Percentiles rank a stretch among this genome's conserved stretches.
These are phyloP conservation scores for Aeoliscus strigatus DNA, from an alignment of 2,797 vertebrate species.

Conservation along the genomic window DNA sequence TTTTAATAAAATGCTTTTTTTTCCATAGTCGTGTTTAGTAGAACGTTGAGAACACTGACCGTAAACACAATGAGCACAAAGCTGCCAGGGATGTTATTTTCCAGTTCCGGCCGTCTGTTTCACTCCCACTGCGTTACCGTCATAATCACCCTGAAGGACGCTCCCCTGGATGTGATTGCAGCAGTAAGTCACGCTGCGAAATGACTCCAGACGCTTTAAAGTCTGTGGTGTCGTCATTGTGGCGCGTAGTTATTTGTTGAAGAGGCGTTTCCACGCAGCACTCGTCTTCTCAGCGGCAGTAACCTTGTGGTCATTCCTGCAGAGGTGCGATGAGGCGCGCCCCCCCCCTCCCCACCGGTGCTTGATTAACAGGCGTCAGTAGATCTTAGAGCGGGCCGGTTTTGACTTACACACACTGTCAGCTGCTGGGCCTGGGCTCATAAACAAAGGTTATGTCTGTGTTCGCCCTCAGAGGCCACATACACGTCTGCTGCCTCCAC, in stretches of 20 bases:
- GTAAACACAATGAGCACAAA: too few species aligned
- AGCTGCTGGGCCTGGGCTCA: slow-evolving; percentile 48
- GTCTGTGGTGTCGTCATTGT: too few species aligned
- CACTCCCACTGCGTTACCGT: slow-evolving; percentile 40
- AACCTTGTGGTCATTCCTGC: slow-evolving; percentile 53
- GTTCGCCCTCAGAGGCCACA: slow-evolving; percentile 29
- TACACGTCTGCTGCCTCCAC: slow-evolving; percentile 30
- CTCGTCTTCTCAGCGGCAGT: slow-evolving; percentile 24
- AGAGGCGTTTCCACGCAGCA: slow-evolving; percentile 31
- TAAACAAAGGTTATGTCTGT: slow-evolving; percentile 65
- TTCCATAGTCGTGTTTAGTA: too few species aligned
- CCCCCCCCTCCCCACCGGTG: slow-evolving; percentile 30
- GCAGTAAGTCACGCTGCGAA: slow-evolving; percentile 52
- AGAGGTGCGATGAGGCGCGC: slow-evolving; percentile 33
- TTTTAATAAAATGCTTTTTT: slow-evolving; percentile 79
- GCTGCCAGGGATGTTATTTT: too few species aligned
- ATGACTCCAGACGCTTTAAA: slow-evolving; percentile 42
- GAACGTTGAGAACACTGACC: too few species aligned
- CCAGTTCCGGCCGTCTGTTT: slow-evolving; percentile 38
- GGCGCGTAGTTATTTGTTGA: too few species aligned
- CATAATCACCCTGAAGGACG: slow-evolving; percentile 54
- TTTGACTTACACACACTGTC: slow-evolving; percentile 69
- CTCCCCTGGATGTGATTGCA: slow-evolving; percentile 47
- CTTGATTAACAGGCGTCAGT: slow-evolving; percentile 62
- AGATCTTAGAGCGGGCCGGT: slow-evolving; percentile 48